These are phyloP conservation scores for Strix occidentalis DNA, from an alignment of 2,797 vertebrate genomes.

Conservation along the genomic window DNA sequence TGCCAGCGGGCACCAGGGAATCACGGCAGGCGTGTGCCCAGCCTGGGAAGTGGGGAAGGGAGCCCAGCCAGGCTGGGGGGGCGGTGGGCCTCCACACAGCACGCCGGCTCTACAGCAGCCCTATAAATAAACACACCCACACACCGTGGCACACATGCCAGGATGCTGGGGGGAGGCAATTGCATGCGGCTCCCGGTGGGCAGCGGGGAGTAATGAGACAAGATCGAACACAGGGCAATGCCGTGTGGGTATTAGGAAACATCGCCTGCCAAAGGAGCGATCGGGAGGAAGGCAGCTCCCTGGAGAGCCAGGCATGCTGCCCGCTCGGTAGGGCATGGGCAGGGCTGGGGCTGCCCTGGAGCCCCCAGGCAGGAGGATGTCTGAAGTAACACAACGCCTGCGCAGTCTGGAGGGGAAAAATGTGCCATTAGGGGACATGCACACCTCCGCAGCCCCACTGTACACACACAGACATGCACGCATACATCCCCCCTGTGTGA, in stretches of 20 bases:
- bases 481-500: neutral
- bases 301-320: accelerated
- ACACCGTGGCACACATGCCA: neutral
- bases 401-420: neutral
- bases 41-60: neutral
- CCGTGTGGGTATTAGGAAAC: neutral
- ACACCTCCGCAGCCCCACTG: accelerated
- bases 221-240: neutral
- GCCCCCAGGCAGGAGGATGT: neutral
- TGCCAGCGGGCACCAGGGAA: accelerated
- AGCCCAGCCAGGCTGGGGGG: neutral
- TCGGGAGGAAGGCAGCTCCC: neutral
- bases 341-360: neutral
- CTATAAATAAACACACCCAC: slow-evolving; percentile 42
- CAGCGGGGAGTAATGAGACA: neutral
- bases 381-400: neutral
- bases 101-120: neutral
- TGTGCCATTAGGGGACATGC: accelerated
- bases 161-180: neutral
- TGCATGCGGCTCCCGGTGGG: accelerated
- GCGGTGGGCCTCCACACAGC: neutral
- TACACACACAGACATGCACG: neutral
- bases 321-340: neutral
- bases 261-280: neutral
- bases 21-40: accelerated